phyloP scores from a whole-genome alignment of 1,140 invertebrate species.

The Teleogryllus occipitalis region DNA sequence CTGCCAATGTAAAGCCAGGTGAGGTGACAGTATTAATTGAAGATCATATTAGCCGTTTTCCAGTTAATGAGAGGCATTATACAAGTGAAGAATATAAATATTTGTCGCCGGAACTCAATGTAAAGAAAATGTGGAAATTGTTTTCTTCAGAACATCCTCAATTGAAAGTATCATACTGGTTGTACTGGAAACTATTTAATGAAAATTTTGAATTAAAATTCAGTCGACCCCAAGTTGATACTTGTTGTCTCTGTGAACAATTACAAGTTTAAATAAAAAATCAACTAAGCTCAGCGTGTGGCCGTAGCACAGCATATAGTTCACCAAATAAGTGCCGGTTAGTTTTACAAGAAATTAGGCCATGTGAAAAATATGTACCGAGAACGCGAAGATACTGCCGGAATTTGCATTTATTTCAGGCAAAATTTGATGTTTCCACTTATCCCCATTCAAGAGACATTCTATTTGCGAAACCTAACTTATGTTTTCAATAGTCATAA shows the following conservation, averaged over 20 bases:
- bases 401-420: too few relatives aligned
- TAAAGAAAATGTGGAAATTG: not conserved
- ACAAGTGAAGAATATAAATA: not conserved
- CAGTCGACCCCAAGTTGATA: not conserved
- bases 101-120: not conserved
- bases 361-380: too few relatives aligned
- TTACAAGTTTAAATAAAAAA: not conserved
- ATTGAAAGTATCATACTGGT: too few relatives aligned
- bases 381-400: not conserved
- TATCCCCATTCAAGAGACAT: too few relatives aligned
- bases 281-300: not conserved
- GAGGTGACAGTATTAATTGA: not conserved
- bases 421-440: too few relatives aligned
- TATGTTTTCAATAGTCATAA: too few relatives aligned
- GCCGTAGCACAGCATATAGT: not conserved
- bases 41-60: not conserved
- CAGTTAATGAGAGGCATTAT: not conserved
- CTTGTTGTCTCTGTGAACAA: not conserved
- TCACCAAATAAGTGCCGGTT: not conserved
- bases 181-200: too few relatives aligned
- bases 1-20: not conserved
- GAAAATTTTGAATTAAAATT: not conserved
- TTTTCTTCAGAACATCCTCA: not conserved
- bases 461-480: too few relatives aligned
- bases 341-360: too few relatives aligned